Base-by-base conservation (phyloP, 2,888 invertebrate species). In the Phengaris alcon region DNA sequence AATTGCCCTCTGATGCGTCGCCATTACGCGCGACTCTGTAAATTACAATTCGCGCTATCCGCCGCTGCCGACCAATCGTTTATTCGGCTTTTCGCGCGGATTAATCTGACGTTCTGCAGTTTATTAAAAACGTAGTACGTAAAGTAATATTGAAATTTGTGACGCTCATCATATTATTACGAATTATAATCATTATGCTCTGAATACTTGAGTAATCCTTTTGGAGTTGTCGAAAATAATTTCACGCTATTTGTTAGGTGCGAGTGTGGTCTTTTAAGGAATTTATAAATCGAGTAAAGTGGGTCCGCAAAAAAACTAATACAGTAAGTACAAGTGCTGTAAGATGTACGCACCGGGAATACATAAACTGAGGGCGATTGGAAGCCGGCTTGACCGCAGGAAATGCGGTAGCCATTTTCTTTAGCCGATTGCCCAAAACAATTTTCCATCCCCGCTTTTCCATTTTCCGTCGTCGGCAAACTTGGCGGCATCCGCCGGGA, bases 1-100 rank as follows among this genome's bases (percentile, higher is more conserved):
- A 93, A 93, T 92, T 91, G 90, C 86, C 83, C 86, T 87, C 86
- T 91, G 93, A 93, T 91, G 90, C 89, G 88, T 85, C 88, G 88
- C 91, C 90, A 92, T 93, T 92, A 92, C 88, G 86, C 74, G 84
- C 86, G 85, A 79, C 86, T 83, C 88, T 86, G 91, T 91, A 91
- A 91, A 92, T 93, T 91, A 91, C 93, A 89, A 87, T 90, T 88
- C 89, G 89, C 86, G 84, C 85, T 82, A 83, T 84, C 84, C 82
- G 84, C 84, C 83, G 85, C 85, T 84, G 84, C 85, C 85, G 85
- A 84, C 84, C 89, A 84, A 84, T 84, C 89, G 88, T 88, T 90
- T 90, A 89, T 81, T 86, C 89, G 86, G 87, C 87, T 89, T 88
- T 88, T 87, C 82, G 80, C 81, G 80, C 75, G 78, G 81, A 81